Evolutionary conservation across 2,888 invertebrate species (phyloP).

Genomic region (Leptinotarsa haldemani): DNA sequence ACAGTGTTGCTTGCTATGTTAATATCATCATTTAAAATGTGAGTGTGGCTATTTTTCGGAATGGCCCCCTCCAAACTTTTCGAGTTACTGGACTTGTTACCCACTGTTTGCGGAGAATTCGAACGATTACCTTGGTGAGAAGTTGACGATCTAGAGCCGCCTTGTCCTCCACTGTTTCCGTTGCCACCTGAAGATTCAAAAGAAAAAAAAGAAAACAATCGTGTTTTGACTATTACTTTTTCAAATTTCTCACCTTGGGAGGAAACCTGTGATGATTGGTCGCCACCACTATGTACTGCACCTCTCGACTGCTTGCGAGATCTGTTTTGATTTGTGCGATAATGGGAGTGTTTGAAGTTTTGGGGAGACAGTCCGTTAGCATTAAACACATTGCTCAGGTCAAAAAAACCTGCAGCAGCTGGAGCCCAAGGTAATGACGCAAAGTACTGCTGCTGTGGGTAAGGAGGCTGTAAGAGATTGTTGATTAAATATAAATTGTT

Average conservation of each 20-base stretch:
- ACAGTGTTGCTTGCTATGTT: constrained; percentile 51
- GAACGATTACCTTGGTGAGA: constrained; percentile 43
- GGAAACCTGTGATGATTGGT: constrained; percentile 59
- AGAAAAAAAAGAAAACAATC: not conserved
- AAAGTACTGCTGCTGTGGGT: constrained; percentile 75
- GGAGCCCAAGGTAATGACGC: constrained; percentile 72
- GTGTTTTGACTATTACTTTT: no score
- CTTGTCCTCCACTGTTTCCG: constrained; percentile 40
- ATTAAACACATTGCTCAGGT: constrained; percentile 77
- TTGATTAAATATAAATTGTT: not conserved
- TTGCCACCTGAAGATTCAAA: constrained; percentile 28
- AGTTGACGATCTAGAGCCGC: constrained; percentile 44
- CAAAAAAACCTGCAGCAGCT: constrained; percentile 70
- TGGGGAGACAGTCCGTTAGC: constrained; percentile 80
- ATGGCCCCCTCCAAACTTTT: constrained; percentile 48
- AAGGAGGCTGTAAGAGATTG: constrained; percentile 59
- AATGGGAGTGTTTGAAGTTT: constrained; percentile 70
- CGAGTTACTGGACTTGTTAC: constrained; percentile 43
- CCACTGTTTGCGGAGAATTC: constrained; percentile 33
- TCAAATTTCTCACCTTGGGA: constrained; percentile 40
- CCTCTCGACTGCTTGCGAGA: constrained; percentile 61
- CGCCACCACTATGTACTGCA: constrained; percentile 46
- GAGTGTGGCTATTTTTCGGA: constrained; percentile 47
- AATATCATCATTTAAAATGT: constrained; percentile 52
- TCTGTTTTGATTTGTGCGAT: constrained; percentile 63